A percentile compares a stretch with the other conserved stretches of the same genome.
Conservation (phyloP, 2,113 vertebrate genomes). For the Falcunculus frontatus region DNA sequence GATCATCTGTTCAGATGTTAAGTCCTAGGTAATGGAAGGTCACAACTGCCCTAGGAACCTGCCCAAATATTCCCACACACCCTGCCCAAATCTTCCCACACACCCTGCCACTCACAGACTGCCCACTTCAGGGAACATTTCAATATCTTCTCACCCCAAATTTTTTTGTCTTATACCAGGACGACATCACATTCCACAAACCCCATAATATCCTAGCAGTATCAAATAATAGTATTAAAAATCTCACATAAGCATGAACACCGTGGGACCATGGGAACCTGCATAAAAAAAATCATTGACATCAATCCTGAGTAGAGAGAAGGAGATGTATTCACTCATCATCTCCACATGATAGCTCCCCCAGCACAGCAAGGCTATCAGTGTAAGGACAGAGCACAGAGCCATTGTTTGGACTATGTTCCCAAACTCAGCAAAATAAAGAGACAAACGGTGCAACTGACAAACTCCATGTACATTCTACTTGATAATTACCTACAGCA, state of each 20-base stretch:
- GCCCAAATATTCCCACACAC: neutral
- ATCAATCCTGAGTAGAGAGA: neutral
- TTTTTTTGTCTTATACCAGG: neutral
- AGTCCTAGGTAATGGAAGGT: neutral
- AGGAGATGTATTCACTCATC: neutral
- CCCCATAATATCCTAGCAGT: neutral
- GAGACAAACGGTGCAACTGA: neutral
- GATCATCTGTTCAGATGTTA: neutral
- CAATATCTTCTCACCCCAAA: neutral
- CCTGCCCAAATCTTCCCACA: neutral
- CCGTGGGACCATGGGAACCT: neutral
- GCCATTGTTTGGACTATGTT: neutral
- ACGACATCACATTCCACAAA: neutral
- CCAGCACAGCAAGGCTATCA: neutral
- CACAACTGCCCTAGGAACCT: neutral
- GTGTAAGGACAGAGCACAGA: neutral
- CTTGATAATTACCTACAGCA: rapidly evolving
- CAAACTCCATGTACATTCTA: neutral
- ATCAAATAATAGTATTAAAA: neutral
- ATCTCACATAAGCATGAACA: neutral
- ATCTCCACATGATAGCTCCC: neutral
- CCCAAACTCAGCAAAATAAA: neutral
- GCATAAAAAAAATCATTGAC: rapidly evolving
- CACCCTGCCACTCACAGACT: neutral
- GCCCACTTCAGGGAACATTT: neutral